These are phyloP conservation scores for Argyresthia albistria DNA, from an alignment of 2,888 invertebrate genomes.

Conservation along the genomic window DNA sequence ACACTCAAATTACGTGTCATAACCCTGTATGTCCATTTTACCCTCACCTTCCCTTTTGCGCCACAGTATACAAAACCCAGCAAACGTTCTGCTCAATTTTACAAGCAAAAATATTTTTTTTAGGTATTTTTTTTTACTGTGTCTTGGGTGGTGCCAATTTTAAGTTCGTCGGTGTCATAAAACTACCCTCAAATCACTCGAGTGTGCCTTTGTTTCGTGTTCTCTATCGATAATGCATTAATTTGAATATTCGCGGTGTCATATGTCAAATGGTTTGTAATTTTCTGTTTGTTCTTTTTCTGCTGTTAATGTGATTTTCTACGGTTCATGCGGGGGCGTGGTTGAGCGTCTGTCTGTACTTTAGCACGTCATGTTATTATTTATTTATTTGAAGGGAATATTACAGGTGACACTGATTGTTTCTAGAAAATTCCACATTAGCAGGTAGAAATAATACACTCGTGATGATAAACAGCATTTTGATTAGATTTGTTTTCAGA, in stretches of 20 bases:
- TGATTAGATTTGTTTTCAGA: background rate
- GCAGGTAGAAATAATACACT: no score
- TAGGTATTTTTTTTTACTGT: constrained; percentile 22
- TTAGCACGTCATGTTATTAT: constrained; percentile 9
- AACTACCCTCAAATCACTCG: constrained; percentile 48
- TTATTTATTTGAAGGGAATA: background rate
- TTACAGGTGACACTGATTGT: background rate
- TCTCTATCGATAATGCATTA: constrained; percentile 67
- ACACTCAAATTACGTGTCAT: constrained; percentile 71
- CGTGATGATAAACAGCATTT: no score
- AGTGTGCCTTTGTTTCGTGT: constrained; percentile 43
- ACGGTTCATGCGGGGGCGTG: constrained; percentile 24
- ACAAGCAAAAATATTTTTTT: background rate
- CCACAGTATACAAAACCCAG: constrained; percentile 24
- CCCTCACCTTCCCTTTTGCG: constrained; percentile 18
- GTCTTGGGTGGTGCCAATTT: constrained; percentile 18
- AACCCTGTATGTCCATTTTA: constrained; percentile 40
- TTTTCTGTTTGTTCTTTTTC: constrained; percentile 53
- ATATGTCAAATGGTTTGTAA: constrained; percentile 71
- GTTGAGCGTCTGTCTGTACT: constrained; percentile 10
- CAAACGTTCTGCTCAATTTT: background rate
- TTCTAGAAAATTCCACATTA: no score
- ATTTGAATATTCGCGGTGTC: constrained; percentile 73
- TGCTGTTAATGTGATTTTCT: constrained; percentile 40
- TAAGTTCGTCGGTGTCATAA: constrained; percentile 38